These are phyloP conservation scores for Phragmatobia fuliginosa DNA, from an alignment of 2,888 invertebrate species.

Conservation along the genomic window DNA sequence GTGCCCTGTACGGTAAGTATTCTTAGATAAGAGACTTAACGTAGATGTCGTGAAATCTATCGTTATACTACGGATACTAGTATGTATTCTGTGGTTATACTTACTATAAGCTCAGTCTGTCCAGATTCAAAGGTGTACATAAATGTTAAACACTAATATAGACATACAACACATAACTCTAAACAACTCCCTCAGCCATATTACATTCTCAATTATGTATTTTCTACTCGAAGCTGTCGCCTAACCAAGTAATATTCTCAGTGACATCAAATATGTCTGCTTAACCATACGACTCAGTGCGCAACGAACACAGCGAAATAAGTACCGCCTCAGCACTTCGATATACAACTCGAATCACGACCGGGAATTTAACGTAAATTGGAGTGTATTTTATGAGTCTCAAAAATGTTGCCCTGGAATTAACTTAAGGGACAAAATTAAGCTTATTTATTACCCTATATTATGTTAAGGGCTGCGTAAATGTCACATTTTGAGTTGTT, in stretches of 20 bases:
- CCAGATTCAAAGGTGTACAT: not conserved
- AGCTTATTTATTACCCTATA: slow-evolving; percentile 8
- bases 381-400: slow-evolving; percentile 3
- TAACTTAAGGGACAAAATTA: slow-evolving; percentile 4
- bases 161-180: not conserved
- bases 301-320: slow-evolving; percentile 5
- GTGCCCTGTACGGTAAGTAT: too few species aligned
- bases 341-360: slow-evolving; percentile 24
- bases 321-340: slow-evolving; percentile 10
- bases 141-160: not conserved
- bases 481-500: slow-evolving; percentile 26
- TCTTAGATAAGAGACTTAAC: not conserved
- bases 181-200: slow-evolving; percentile 4
- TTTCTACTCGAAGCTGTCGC: slow-evolving; percentile 1
- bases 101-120: not conserved
- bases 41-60: not conserved
- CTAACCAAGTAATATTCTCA: slow-evolving; percentile 34
- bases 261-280: slow-evolving; percentile 40
- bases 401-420: slow-evolving; percentile 5
- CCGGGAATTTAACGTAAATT: slow-evolving; percentile 23
- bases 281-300: slow-evolving; percentile 32
- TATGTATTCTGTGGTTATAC: too few species aligned
- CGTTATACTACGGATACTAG: too few species aligned
- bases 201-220: slow-evolving; percentile 16
- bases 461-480: slow-evolving; percentile 22